phyloP scores from a whole-genome alignment of 2,888 invertebrate species.

The Harpagoxenus sublaevis region DNA sequence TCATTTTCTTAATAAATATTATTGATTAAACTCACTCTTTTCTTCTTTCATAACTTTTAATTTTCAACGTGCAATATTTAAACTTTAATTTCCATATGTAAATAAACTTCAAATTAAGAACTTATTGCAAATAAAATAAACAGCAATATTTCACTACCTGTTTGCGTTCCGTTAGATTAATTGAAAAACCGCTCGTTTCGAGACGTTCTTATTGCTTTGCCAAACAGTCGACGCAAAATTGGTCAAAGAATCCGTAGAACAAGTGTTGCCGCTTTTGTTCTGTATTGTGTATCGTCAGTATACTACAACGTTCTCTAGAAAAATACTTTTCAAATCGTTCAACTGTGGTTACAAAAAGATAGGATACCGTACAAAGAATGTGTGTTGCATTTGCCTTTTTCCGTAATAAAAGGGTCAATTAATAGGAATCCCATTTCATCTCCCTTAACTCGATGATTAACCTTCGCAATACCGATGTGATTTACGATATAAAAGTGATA shows the following conservation, averaged over 20 bases:
- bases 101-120: not conserved
- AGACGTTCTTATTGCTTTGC: not conserved
- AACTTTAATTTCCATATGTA: not conserved
- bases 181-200: constrained; percentile 2
- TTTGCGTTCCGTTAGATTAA: not conserved
- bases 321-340: constrained; percentile 9
- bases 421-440: not conserved
- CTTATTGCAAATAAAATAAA: not conserved
- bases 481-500: constrained; percentile 1
- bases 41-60: not conserved
- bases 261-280: constrained; percentile 7
- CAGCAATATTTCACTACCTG: not conserved
- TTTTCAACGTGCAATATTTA: not conserved
- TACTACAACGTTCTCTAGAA: not conserved
- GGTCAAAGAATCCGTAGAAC: constrained; percentile 5
- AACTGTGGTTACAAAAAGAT: not conserved
- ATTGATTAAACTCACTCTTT: not conserved
- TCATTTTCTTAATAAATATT: not conserved
- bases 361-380: not conserved
- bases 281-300: not conserved
- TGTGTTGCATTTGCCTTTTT: not conserved
- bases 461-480: not conserved
- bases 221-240: not conserved
- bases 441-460: not conserved
- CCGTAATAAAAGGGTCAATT: not conserved